Base-by-base conservation (phyloP, 92 coral and sea anemone genomes). In the Epizoanthus scotinus region DNA sequence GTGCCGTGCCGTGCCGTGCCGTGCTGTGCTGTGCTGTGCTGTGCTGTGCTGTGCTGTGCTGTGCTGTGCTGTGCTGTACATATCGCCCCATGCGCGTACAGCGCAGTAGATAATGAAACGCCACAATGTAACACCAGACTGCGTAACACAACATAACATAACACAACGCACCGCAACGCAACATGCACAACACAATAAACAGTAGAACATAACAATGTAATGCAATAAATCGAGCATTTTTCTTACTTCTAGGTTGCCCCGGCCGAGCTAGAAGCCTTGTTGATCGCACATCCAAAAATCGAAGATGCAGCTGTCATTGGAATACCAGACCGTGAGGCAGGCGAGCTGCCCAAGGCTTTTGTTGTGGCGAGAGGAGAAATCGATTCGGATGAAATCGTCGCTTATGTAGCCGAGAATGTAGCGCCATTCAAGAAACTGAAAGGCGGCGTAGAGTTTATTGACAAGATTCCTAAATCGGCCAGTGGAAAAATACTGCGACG, bases 381-480 rank as follows among this genome's bases (percentile, higher is more conserved):
- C 19, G 61, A 36, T 26, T 71, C 49, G 47, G 79, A 86, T 20
- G 89, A 86, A 49, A 60, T 86, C 20, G 14, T 71, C 8, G 71
- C 58, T 71, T 80, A 86, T 29, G 36, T 86, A 29, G 70, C 69
- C 18, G 24, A 50, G 22, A 22, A 42, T 6, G 82, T 86, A 19
- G 89, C 85, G 29, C 82, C 89, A 14, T 77, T 79, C 40, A 86
- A 86, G 80, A 79, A 86, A 53, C 75, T 79, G 0, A 70, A 80
- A n/a, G 89, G 89, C n/a, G 89, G 85, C 0, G 83, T 86, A 7
- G 85, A 86, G 52, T 86, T 79, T 29, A 78, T 86, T 36, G 89
- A 71, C 38, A 64, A 79, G 63, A 86, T 86, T 71, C 89, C 89
- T 19, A 86, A 81, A 53, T 86, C 89, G 25, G 24, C 63, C 3